A percentile compares a stretch with the other conserved stretches of the same genome.
Conservation (phyloP, 2,888 invertebrate species). For the Ophioninae sp. region DNA sequence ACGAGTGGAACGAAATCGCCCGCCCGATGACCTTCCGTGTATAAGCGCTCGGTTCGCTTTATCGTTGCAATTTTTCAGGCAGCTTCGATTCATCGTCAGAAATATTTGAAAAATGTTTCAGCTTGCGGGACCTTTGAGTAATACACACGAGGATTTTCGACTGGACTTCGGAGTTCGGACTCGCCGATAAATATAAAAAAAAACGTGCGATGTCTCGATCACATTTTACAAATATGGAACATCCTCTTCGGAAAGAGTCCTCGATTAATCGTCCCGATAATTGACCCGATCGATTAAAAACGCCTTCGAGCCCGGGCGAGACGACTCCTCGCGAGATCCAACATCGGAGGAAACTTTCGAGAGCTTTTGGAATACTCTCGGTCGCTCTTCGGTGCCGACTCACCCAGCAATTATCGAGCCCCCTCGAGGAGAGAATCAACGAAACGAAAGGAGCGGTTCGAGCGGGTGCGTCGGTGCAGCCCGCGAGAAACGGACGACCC, state of each 20-base stretch:
- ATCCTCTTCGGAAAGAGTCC: background rate
- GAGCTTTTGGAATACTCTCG: slow-evolving; percentile 26
- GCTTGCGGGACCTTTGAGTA: background rate
- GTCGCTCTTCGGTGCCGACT: slow-evolving; percentile 37
- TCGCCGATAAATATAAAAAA: background rate
- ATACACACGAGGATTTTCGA: background rate
- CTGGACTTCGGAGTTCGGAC: background rate
- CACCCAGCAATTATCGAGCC: slow-evolving; percentile 38
- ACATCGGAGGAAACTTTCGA: background rate
- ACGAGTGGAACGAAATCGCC: background rate
- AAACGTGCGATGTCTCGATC: background rate
- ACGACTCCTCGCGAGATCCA: background rate
- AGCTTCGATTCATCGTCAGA: background rate
- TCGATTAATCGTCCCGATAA: background rate
- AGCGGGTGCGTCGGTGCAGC: background rate
- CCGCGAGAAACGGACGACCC: slow-evolving; percentile 3
- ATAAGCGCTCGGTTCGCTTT: background rate
- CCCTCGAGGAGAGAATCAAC: background rate
- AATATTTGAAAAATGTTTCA: background rate
- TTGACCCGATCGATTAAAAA: background rate
- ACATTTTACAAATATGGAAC: background rate
- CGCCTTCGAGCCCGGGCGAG: background rate
- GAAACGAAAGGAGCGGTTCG: background rate
- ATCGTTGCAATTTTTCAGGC: background rate
- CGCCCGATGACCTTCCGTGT: no score